Percentiles rank a stretch among this genome's conserved stretches.
These are phyloP conservation scores for Pogonocichla stellata DNA, from an alignment of 2,113 vertebrate genomes.

Conservation along the genomic window DNA sequence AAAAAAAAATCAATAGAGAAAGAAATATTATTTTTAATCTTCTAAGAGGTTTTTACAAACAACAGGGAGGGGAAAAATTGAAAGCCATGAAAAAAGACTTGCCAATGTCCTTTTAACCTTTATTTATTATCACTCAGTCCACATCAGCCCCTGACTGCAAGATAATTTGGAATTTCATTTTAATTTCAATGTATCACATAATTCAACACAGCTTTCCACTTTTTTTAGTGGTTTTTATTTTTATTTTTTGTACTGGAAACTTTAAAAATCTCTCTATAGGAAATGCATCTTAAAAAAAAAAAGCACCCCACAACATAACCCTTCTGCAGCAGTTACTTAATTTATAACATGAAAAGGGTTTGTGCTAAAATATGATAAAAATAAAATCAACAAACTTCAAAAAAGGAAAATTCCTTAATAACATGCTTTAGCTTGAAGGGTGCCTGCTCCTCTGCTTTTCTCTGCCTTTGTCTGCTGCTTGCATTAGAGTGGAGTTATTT, in stretches of 20 bases:
- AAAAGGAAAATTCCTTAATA: slow-evolving; percentile 51
- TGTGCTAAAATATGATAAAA: slow-evolving; percentile 78
- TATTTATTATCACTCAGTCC: slow-evolving; percentile 79
- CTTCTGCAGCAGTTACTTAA: slow-evolving; percentile 71
- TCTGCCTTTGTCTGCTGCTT: slow-evolving; percentile 23
- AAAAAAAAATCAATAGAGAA: slow-evolving; percentile 75
- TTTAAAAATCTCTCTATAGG: slow-evolving; percentile 71
- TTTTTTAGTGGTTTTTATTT: not conserved
- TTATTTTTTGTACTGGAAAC: slow-evolving; percentile 59
- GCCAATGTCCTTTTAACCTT: slow-evolving; percentile 77
- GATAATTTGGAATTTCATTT: slow-evolving; percentile 83
- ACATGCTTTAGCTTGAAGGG: slow-evolving; percentile 15
- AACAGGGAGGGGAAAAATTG: slow-evolving; percentile 73
- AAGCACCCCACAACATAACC: slow-evolving; percentile 24
- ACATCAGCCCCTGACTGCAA: slow-evolving; percentile 72
- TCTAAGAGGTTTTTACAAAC: slow-evolving; percentile 79
- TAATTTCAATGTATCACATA: slow-evolving; percentile 78
- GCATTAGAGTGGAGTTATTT: slow-evolving; percentile 47
- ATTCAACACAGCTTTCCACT: slow-evolving; percentile 70
- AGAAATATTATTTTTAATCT: slow-evolving; percentile 84
- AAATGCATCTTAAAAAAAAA: slow-evolving; percentile 62
- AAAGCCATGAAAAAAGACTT: slow-evolving; percentile 76
- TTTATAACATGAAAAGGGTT: slow-evolving; percentile 74
- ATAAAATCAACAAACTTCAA: slow-evolving; percentile 67
- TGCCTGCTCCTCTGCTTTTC: slow-evolving; percentile 37